Base-by-base conservation (phyloP, 2,113 vertebrate species). In the Cygnus buccinator region DNA sequence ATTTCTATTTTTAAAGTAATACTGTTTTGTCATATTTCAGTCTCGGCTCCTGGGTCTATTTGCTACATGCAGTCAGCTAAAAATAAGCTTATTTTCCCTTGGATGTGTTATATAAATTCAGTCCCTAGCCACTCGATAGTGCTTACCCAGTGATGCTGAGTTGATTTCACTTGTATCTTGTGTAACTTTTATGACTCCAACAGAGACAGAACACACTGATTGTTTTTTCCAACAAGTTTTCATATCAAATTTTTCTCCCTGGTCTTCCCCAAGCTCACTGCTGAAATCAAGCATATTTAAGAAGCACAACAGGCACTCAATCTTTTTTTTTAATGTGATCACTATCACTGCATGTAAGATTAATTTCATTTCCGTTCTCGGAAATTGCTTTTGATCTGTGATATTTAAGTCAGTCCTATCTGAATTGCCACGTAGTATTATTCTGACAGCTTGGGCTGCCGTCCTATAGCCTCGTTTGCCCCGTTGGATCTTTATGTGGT, bases 41-140 rank as follows among this genome's bases (percentile, higher is more conserved):
- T 82, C 50, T 86, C 48, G 12, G 4, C 84, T 95, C 87, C 35
- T 76, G 48, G 46, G 48, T 20, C 41, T 73, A 11, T 78, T 96
- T 82, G 65, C 46, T 52, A 25, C 23, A 44, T 14, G 13, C 0
- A 1, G 8, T 35, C 33, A 63, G 21, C 59, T 70, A 74, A 83
- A 94, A 87, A 67, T 87, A 80, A 87, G 4, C 77, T 78, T 65
- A 19, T 94, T 95, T 95, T 67, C 46, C 22, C 48, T 55, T 72
- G 29, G 11, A 54, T 2, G 3, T 52, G 19, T 68, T 92, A 18
- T 37, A 75, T 72, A 73, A 84, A 70, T 70, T 77, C 71, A 73
- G 33, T 76, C 25, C 23, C 15, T 81, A 39, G 68, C 68, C 86
- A 31, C 80, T 85, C 15, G 35, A 44, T 0, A 1, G 55, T 80